These are phyloP conservation scores for Ophion ventricosus DNA, from an alignment of 2,888 invertebrate genomes.

Conservation along the genomic window DNA sequence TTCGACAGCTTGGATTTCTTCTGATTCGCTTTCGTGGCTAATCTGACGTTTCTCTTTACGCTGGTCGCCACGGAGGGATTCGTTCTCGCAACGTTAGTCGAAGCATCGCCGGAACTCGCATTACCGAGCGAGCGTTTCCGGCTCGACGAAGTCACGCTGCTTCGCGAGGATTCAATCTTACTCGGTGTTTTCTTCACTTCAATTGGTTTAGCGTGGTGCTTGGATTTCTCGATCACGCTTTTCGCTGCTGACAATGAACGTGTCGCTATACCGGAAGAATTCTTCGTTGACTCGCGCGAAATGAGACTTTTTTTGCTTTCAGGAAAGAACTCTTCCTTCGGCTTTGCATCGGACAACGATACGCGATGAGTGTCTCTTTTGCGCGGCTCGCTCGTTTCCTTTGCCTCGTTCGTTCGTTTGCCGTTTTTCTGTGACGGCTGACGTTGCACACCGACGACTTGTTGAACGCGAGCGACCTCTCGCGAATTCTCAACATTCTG, in stretches of 20 bases:
- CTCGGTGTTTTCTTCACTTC: background rate
- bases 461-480: slow-evolving; percentile 9
- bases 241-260: too few relatives aligned
- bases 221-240: background rate
- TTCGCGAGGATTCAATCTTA: background rate
- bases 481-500: slow-evolving; percentile 20
- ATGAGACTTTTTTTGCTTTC: background rate
- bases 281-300: background rate
- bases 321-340: background rate
- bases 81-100: background rate
- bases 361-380: background rate
- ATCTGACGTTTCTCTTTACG: slow-evolving; percentile 5
- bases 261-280: background rate
- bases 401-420: background rate
- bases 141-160: background rate
- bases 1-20: slow-evolving; percentile 3
- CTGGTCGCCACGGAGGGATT: background rate
- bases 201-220: background rate
- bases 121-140: background rate
- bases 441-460: background rate
- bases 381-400: background rate
- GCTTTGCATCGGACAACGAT: slow-evolving; percentile 5
- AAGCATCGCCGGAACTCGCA: background rate
- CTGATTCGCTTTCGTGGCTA: background rate
- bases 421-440: background rate